phyloP scores from a whole-genome alignment of 2,888 invertebrate genomes.

The Cheilosia soror region DNA sequence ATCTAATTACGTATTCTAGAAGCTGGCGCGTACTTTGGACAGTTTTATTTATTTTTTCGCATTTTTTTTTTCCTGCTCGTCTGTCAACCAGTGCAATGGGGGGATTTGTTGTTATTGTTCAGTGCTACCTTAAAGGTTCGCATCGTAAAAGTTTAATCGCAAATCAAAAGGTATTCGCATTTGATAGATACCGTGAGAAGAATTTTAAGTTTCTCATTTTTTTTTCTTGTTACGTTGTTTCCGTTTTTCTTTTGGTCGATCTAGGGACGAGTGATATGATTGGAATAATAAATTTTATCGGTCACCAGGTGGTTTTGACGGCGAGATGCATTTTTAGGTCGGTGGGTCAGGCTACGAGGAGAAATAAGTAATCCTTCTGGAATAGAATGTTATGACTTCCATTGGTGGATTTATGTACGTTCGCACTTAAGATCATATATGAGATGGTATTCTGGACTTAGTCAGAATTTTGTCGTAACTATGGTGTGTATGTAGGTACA shows the following conservation, averaged over 20 bases:
- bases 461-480: conserved; percentile 37
- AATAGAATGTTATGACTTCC: not conserved
- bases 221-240: not conserved
- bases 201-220: conserved; percentile 36
- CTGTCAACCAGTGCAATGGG: conserved; percentile 22
- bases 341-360: conserved; percentile 48
- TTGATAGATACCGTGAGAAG: conserved; percentile 64
- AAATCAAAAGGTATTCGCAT: conserved; percentile 72
- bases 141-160: conserved; percentile 70
- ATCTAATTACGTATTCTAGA: conserved; percentile 71
- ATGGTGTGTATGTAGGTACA: not conserved
- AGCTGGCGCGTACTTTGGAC: conserved; percentile 49
- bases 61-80: conserved; percentile 5
- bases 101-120: conserved; percentile 36
- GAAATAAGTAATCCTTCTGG: conserved; percentile 26
- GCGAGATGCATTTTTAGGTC: conserved; percentile 48
- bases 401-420: conserved; percentile 16
- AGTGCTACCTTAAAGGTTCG: conserved; percentile 14
- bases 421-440: conserved; percentile 9
- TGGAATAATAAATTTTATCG: conserved; percentile 72
- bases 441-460: conserved; percentile 14
- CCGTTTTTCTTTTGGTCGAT: conserved; percentile 12
- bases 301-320: conserved; percentile 60
- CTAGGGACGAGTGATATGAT: conserved; percentile 49
- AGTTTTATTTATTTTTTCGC: conserved; percentile 34